Evolutionary conservation across 2,888 invertebrate genomes (phyloP).

Genomic region (Ptilodon capucinus): DNA sequence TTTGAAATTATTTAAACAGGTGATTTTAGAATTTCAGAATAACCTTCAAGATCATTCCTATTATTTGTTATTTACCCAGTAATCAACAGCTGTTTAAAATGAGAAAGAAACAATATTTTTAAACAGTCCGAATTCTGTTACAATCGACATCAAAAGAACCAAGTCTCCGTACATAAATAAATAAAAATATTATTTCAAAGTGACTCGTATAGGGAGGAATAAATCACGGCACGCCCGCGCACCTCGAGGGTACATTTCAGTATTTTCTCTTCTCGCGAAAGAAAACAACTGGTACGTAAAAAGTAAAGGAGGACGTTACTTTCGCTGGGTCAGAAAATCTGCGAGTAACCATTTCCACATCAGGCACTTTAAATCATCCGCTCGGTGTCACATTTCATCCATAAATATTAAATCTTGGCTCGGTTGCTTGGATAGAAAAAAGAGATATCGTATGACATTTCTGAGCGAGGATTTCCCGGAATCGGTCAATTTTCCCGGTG

Average conservation of each 20-base stretch:
- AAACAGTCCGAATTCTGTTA: constrained; percentile 61
- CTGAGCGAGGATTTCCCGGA: constrained; percentile 72
- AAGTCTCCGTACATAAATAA: constrained; percentile 76
- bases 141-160: constrained; percentile 74
- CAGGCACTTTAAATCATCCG: constrained; percentile 81
- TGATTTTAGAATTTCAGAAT: not conserved
- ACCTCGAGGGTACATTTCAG: constrained; percentile 67
- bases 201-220: constrained; percentile 69
- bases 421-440: constrained; percentile 69
- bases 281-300: constrained; percentile 79
- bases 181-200: constrained; percentile 72
- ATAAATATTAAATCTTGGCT: constrained; percentile 81
- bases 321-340: constrained; percentile 80
- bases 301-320: constrained; percentile 77
- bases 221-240: constrained; percentile 69
- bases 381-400: constrained; percentile 80
- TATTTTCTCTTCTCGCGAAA: constrained; percentile 67
- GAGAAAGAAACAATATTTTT: constrained; percentile 54
- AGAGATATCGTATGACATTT: constrained; percentile 74
- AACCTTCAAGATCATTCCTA: not conserved
- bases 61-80: not conserved
- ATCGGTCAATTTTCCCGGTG: constrained; percentile 80
- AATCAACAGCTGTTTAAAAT: constrained; percentile 37
- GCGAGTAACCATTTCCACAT: constrained; percentile 78
- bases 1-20: not conserved